Percentiles rank a stretch among this genome's conserved stretches.
Conservation (phyloP, 2,888 invertebrate species). For the Pherbina coryleti region DNA sequence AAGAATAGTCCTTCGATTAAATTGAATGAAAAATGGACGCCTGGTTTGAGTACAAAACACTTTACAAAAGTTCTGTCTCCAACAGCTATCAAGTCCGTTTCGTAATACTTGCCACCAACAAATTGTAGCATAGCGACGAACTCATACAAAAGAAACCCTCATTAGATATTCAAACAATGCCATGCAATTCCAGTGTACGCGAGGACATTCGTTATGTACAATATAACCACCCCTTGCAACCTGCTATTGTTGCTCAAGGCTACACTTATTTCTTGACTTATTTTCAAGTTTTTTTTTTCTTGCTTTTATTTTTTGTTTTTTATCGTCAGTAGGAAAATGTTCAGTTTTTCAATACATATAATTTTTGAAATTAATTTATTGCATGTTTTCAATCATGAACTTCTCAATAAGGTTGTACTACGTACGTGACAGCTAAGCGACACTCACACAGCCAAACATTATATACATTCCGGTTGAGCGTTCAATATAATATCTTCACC, state of each 20-base stretch:
- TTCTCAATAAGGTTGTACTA: slow-evolving; percentile 19
- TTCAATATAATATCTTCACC: neutral
- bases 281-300: slow-evolving; percentile 2
- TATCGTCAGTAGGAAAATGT: slow-evolving; percentile 1
- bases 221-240: neutral
- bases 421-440: neutral
- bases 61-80: too few relatives aligned
- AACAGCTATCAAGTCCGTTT: neutral
- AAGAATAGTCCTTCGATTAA: too few relatives aligned
- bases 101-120: slow-evolving; percentile 9
- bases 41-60: too few relatives aligned
- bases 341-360: neutral
- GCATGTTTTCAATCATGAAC: slow-evolving; percentile 25
- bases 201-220: slow-evolving; percentile 16
- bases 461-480: neutral
- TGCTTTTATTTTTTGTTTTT: neutral
- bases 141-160: neutral
- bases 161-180: slow-evolving; percentile 25
- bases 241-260: slow-evolving; percentile 1
- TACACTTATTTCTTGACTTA: neutral
- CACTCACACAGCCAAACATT: neutral
- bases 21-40: too few relatives aligned
- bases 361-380: slow-evolving; percentile 31
- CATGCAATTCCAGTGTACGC: slow-evolving; percentile 4
- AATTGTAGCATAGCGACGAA: neutral